Conservation (phyloP, 2,888 invertebrate species). For the Argyresthia goedartella region DNA sequence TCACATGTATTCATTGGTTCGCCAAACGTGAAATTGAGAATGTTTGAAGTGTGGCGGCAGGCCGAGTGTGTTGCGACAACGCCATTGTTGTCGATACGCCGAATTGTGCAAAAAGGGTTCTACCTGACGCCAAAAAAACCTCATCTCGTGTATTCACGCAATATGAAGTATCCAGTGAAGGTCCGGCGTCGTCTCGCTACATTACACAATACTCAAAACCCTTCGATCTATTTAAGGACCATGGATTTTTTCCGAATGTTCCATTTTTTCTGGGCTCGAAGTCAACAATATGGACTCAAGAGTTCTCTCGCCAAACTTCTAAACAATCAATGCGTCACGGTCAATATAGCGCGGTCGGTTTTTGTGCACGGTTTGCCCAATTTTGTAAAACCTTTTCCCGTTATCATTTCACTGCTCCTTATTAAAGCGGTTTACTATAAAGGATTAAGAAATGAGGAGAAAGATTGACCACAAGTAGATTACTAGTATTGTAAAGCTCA, state of each 20-base stretch:
- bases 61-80: conserved; percentile 57
- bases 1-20: conserved; percentile 50
- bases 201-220: conserved; percentile 67
- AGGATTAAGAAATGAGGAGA: conserved; percentile 30
- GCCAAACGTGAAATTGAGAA: conserved; percentile 60
- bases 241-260: conserved; percentile 44
- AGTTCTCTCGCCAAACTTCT: conserved; percentile 56
- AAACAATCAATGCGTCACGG: conserved; percentile 69
- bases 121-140: conserved; percentile 63
- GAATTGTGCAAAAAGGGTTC: conserved; percentile 69
- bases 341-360: conserved; percentile 55
- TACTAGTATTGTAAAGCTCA: neutral
- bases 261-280: conserved; percentile 48
- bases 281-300: conserved; percentile 66
- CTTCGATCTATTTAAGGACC: conserved; percentile 55
- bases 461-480: conserved; percentile 13
- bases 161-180: conserved; percentile 12
- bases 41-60: conserved; percentile 44
- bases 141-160: conserved; percentile 37
- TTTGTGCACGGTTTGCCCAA: conserved; percentile 40
- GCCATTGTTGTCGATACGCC: conserved; percentile 43
- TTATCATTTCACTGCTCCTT: conserved; percentile 35
- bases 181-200: conserved; percentile 52
- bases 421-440: conserved; percentile 32
- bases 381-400: conserved; percentile 19